Evolutionary conservation across 2,888 invertebrate genomes (phyloP), one percentile per base, ranked within the genome.

Genomic region (Malacosoma neustria): DNA sequence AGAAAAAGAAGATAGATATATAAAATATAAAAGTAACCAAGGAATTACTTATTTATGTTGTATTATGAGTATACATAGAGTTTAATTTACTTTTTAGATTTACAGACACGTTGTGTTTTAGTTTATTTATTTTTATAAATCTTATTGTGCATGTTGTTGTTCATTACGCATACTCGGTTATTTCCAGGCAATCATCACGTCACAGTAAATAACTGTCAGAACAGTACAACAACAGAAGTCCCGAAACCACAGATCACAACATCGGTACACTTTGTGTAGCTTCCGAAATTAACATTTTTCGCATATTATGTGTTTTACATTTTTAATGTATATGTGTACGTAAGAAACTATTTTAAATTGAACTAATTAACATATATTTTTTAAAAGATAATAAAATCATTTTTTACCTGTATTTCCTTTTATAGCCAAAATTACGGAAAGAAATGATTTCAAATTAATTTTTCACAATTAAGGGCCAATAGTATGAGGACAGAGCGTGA

Each of bases 161-260:
- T 37, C 51, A 46, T 50, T 15, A 40, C 43, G 14, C 34, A 31
- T 29, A 37, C 29, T 3, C 30, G 33, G 11, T 36, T 30, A 15
- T 38, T 84, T 82, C 57, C 84, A 84, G 84, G 80, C 61, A 69
- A 75, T 61, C 71, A 73, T 58, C 67, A 68, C 51, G 64, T 66
- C 64, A 66, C 59, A 55, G 52, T 71, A 63, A 64, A 60, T 48
- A 65, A 61, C 57, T 55, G 57, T 58, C 71, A 64, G 72, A 72
- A 67, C 67, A 69, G 67, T 61, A 55, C 59, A 50, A 61, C 64
- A 57, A 60, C 71, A 60, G 66, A 62, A 55, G 65, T 67, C 47
- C 48, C 58, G 42, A 64, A 62, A 40, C 57, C 61, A 70, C 63
- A 63, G 60, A 58, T 67, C 52, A 64, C 66, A 62, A 72, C 67